Conservation (phyloP, 2,797 vertebrate species). For the Hapalemur alaotrensis region DNA sequence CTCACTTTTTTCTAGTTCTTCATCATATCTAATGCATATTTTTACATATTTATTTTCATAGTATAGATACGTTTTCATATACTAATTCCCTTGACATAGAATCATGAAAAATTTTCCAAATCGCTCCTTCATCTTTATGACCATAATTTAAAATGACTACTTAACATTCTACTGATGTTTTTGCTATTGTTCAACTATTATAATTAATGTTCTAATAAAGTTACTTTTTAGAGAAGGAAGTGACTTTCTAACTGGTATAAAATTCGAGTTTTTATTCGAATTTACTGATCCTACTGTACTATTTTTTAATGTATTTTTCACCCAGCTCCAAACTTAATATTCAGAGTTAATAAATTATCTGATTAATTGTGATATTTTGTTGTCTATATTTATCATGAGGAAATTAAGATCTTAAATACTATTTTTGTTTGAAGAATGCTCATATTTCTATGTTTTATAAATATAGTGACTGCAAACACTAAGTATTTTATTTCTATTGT, state of each 20-base stretch:
- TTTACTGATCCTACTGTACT: neutral
- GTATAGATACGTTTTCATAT: neutral
- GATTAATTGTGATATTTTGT: neutral
- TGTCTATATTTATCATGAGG: neutral
- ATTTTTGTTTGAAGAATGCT: neutral
- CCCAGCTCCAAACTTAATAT: slow-evolving; percentile 6
- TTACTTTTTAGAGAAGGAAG: neutral
- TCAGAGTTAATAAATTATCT: neutral
- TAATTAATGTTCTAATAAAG: neutral
- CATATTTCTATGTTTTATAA: neutral
- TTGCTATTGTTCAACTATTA: neutral
- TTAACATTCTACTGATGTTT: neutral
- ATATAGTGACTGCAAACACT: neutral
- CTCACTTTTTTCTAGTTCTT: neutral
- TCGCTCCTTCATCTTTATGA: neutral
- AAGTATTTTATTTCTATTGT: neutral
- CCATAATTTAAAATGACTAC: neutral
- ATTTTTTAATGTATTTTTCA: neutral
- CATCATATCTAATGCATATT: neutral
- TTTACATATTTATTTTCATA: slow-evolving; percentile 2
- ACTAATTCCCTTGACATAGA: neutral
- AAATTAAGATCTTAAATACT: neutral
- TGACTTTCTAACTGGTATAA: neutral
- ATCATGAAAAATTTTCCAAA: neutral
- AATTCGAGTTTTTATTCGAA: slow-evolving; percentile 3